Evolutionary conservation across 2,797 vertebrate species (phyloP).

Genomic region (Sarcoramphus papa): DNA sequence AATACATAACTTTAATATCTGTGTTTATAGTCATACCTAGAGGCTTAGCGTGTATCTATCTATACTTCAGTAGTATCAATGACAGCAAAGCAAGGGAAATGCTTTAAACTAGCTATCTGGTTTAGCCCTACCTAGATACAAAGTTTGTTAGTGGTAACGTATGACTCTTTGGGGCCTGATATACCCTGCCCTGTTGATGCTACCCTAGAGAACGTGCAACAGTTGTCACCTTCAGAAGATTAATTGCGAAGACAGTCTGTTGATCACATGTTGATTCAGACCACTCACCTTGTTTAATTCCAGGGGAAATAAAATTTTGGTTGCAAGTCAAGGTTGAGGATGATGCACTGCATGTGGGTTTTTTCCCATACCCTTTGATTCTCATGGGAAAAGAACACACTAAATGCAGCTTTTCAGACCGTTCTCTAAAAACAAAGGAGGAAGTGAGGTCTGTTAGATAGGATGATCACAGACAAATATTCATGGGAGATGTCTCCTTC

Average conservation of each 20-base stretch:
- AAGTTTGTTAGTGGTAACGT: background rate
- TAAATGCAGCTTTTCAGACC: background rate
- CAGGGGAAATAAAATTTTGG: background rate
- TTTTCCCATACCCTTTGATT: background rate
- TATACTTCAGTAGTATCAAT: background rate
- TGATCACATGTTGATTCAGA: accelerated
- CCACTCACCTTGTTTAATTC: background rate
- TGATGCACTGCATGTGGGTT: background rate
- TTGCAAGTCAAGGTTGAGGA: background rate
- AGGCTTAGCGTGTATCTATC: background rate
- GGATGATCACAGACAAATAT: background rate
- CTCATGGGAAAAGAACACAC: background rate
- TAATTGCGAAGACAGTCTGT: background rate
- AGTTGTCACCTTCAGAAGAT: background rate
- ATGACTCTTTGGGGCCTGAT: background rate
- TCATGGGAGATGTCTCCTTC: background rate
- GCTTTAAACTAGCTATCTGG: background rate
- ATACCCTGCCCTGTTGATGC: background rate
- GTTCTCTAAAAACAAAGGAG: background rate
- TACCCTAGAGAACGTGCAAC: accelerated
- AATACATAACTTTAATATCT: background rate
- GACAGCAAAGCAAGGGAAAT: background rate
- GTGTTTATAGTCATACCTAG: background rate
- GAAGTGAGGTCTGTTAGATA: background rate
- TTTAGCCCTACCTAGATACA: background rate